These are phyloP conservation scores for Idaea dimidiata DNA, from an alignment of 2,888 invertebrate species.

Conservation along the genomic window DNA sequence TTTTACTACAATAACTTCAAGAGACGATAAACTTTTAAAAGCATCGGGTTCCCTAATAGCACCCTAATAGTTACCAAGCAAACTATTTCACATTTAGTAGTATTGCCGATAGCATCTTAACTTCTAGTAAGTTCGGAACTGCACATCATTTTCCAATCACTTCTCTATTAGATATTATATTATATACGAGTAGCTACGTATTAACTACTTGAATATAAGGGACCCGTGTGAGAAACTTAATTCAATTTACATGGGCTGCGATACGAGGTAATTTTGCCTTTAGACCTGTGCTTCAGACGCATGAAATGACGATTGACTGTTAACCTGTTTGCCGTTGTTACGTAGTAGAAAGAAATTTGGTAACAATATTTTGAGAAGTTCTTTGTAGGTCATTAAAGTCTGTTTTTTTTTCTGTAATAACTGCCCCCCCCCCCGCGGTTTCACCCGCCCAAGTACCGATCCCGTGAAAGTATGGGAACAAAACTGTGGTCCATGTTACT, in stretches of 20 bases:
- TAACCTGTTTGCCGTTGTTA: not conserved
- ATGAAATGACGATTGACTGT: not conserved
- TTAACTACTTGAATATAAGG: not conserved
- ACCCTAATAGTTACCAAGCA: not conserved
- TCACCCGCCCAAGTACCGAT: too few species aligned
- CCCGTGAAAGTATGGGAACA: too few species aligned
- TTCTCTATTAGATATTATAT: not conserved
- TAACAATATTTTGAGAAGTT: not conserved
- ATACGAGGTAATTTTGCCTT: slow-evolving; percentile 11
- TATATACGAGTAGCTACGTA: not conserved
- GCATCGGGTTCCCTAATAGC: not conserved
- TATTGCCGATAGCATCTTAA: slow-evolving; percentile 10
- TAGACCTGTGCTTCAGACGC: not conserved
- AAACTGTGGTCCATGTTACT: too few species aligned
- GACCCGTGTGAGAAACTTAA: not conserved
- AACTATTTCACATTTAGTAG: not conserved
- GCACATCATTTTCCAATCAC: slow-evolving; percentile 1
- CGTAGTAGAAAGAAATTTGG: not conserved
- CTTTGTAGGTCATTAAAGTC: too few species aligned
- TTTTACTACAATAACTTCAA: not conserved
- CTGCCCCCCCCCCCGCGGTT: too few species aligned
- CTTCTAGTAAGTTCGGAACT: not conserved
- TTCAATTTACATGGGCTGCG: not conserved
- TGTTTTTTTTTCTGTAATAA: too few species aligned
- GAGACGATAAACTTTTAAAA: not conserved